phyloP scores from a whole-genome alignment of 2,113 vertebrate genomes.

The Anser cygnoides region DNA sequence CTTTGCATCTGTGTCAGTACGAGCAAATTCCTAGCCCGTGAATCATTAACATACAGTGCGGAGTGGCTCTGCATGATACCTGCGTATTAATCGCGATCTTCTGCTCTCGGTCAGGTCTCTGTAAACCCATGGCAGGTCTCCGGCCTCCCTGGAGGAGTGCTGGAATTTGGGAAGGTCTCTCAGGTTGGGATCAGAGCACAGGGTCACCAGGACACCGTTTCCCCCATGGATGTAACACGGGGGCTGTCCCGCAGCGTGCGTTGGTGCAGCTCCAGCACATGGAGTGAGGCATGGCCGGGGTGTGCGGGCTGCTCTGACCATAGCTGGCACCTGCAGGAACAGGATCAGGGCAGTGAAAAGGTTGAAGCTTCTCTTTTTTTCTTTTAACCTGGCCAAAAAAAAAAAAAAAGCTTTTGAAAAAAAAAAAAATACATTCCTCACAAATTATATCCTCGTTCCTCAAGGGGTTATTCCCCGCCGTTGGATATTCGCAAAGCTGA shows the following conservation, averaged over 20 bases:
- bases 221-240: fast-evolving
- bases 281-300: background rate
- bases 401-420: background rate
- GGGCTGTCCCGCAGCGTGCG: background rate
- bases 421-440: background rate
- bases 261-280: background rate
- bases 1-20: conserved; percentile 2
- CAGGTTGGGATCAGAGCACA: background rate
- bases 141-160: background rate
- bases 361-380: background rate
- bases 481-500: background rate
- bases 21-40: conserved; percentile 10
- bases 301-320: background rate
- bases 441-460: background rate
- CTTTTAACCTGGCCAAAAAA: background rate
- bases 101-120: background rate
- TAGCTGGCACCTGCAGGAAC: background rate
- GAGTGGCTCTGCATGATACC: background rate
- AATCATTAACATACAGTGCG: background rate
- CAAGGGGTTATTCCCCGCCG: conserved; percentile 21
- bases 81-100: background rate
- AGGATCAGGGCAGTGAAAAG: background rate
- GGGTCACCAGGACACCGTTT: background rate
- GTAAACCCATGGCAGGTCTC: background rate
- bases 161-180: background rate